Percentiles rank a stretch among this genome's conserved stretches.
phyloP scores from a whole-genome alignment of 2,113 vertebrate genomes.

The Gulo gulo region DNA sequence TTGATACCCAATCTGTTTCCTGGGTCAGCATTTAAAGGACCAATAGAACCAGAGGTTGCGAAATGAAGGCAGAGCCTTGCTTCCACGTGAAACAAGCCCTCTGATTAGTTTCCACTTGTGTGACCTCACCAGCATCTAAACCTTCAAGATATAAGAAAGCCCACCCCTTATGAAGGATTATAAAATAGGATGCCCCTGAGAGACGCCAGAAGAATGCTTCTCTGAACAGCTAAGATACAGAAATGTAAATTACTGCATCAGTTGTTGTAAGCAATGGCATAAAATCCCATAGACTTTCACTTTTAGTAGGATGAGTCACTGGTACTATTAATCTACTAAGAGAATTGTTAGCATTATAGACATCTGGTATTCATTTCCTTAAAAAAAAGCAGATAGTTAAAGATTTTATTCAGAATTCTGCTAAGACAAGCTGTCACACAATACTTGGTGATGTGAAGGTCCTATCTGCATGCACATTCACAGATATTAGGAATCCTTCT shows the following conservation, averaged over 20 bases:
- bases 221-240: neutral
- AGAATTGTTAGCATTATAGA: neutral
- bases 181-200: neutral
- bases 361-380: neutral
- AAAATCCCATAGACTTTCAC: neutral
- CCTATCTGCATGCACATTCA: neutral
- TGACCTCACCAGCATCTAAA: neutral
- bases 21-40: neutral
- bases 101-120: neutral
- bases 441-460: neutral
- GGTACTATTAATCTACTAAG: neutral
- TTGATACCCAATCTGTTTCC: neutral
- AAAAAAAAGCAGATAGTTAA: conserved; percentile 18
- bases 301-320: neutral
- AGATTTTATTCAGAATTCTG: conserved; percentile 40
- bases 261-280: neutral
- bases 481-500: neutral
- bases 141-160: neutral
- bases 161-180: neutral
- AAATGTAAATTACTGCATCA: neutral
- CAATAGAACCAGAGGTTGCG: neutral
- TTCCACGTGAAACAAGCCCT: neutral
- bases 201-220: neutral
- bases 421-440: conserved; percentile 4
- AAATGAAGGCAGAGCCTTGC: neutral